phyloP scores from a whole-genome alignment of 2,888 invertebrate genomes.

The Tanaodytes sp. region DNA sequence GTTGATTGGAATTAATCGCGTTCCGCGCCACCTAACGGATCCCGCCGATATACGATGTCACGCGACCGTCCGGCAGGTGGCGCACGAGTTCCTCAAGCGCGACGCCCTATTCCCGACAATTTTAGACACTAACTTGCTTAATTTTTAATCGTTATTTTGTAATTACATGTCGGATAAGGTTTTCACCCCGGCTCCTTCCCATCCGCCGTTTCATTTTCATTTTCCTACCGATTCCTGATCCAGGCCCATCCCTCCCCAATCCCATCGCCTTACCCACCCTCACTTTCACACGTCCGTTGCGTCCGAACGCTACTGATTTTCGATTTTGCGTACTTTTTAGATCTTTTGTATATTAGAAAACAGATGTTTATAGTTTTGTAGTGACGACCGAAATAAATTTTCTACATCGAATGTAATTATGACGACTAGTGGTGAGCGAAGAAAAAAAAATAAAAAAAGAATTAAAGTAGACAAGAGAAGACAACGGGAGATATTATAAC shows the following conservation, averaged over 20 bases:
- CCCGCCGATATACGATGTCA: background rate
- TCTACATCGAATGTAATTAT: constrained; percentile 52
- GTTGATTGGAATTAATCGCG: constrained; percentile 40
- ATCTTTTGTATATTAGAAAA: constrained; percentile 47
- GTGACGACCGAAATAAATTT: constrained; percentile 34
- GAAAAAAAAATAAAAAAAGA: too few species aligned
- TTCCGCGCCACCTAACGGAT: constrained; percentile 30
- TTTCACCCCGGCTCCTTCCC: background rate
- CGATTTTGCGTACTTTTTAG: constrained; percentile 38
- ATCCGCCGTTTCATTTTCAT: background rate
- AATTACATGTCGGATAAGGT: constrained; percentile 22
- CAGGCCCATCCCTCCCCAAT: background rate
- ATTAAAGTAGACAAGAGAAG: constrained; percentile 6
- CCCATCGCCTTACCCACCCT: background rate
- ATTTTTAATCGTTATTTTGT: constrained; percentile 41
- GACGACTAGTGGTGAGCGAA: constrained; percentile 29
- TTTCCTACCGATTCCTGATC: too few species aligned
- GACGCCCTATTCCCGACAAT: constrained; percentile 32
- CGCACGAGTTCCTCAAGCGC: constrained; percentile 39
- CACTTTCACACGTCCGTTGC: constrained; percentile 4
- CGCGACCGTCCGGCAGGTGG: constrained; percentile 20
- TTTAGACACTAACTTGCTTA: constrained; percentile 28
- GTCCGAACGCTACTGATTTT: constrained; percentile 9
- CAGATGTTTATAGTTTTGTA: constrained; percentile 51
- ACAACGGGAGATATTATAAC: too few species aligned